Evolutionary conservation across 2,113 vertebrate genomes (phyloP).

Genomic region (Rhadina sibilatrix): DNA sequence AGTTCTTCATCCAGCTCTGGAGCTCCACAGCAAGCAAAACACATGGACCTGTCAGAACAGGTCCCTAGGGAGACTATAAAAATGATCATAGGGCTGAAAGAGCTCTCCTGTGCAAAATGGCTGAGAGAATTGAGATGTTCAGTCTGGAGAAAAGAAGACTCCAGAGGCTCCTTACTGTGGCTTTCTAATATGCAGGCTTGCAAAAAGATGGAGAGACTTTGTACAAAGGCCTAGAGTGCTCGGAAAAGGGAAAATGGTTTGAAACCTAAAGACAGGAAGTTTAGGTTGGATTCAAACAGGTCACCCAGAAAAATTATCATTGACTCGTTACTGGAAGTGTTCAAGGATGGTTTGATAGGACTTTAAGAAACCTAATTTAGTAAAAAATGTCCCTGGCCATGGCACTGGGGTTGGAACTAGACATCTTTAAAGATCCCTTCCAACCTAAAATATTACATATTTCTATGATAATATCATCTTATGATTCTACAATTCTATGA

Average conservation of each 20-base stretch:
- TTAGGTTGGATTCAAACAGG: not conserved
- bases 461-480: not conserved
- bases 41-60: rapidly evolving
- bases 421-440: not conserved
- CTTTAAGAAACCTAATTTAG: not conserved
- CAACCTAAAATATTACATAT: not conserved
- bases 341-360: not conserved
- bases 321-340: not conserved
- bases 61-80: rapidly evolving
- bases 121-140: not conserved
- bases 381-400: not conserved
- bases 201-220: not conserved
- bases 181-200: rapidly evolving
- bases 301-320: not conserved
- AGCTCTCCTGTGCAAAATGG: not conserved
- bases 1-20: not conserved
- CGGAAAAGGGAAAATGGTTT: not conserved
- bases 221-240: not conserved
- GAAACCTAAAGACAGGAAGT: not conserved
- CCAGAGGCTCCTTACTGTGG: not conserved
- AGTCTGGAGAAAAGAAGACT: not conserved
- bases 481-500: not conserved
- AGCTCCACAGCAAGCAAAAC: not conserved
- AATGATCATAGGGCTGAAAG: not conserved
- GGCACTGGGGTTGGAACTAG: not conserved